Base-by-base conservation (phyloP, 1,140 invertebrate species). In the Leucophenga varia region DNA sequence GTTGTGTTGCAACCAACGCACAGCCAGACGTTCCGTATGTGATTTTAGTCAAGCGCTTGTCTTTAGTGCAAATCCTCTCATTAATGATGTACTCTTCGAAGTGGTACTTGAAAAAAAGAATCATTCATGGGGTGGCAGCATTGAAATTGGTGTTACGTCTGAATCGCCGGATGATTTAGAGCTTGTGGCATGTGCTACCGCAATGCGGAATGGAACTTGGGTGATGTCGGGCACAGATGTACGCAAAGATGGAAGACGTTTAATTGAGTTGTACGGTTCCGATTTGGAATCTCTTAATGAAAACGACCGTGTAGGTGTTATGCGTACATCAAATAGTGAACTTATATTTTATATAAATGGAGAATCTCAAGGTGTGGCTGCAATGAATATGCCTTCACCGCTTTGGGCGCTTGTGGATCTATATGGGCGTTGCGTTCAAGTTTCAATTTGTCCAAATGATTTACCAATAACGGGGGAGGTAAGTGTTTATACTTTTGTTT, bases 401-500 rank as follows among this genome's bases (percentile, higher is more conserved):
- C 79, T 96, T 12, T 95, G 86, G 81, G 93, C 89, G 7, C 84
- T 97, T 10, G 83, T 96, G 18, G 91, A 95, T 78, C 79, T 97
- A 67, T 96, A 94, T 76, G 93, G 92, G 2, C 93, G 94, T 75
- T 95, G 92, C 78, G 87, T 91, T 6, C 92, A 95, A 80, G 86
- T 96, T 8, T 86, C 86, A 9, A 79, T 86, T 50, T 81, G 80
- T 19, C 76, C 72, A 21, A 71, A 74, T 9, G 65, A 59, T 13
- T 17, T 37, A 31, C 22, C 3, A 44, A 31, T 18, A 44, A 17
- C 21, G 30, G 51, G 47, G 31, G 68, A 61, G 34, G 68, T 72
- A 54, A 50, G 38, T 30, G n/a, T n/a, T n/a, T n/a, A n/a, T n/a
- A n/a, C n/a, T n/a, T n/a, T n/a, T 36, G 8, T 0, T 9, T 8